Evolutionary conservation across 2,113 vertebrate species (phyloP), one percentile per base, ranked within the genome.

Genomic region (Casuarius casuarius): DNA sequence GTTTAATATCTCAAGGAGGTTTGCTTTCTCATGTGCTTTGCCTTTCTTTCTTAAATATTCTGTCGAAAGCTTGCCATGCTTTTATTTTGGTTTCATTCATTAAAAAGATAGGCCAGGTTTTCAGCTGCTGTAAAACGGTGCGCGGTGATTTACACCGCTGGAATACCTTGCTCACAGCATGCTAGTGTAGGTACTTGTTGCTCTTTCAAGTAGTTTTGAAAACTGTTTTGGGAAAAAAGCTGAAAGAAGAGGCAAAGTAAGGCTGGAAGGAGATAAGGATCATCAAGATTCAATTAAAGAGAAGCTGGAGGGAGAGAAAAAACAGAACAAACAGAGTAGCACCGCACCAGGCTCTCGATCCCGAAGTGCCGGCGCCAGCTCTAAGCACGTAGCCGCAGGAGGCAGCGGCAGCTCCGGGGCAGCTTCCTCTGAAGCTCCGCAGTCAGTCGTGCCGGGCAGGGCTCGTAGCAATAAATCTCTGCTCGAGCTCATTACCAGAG

Each of bases 371-470:
- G 28, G 26, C 15, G 42, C 61, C 22, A 54, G 17, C 21, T 90
- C 42, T n/a, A 59, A 85, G 74, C 12, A 46, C 46, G 31, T 33
- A 19, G 54, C 1, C 4, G 56, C 66, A 86, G 72, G 78, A 73
- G 25, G 17, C 52, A 54, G 49, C n/a, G 40, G 67, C 62, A 44
- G 31, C 66, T 76, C 35, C 48, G n/a, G 28, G 9, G 2, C 7
- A 42, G 49, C 31, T 78, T 51, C 38, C 38, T 38, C 38, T 38
- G 38, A 38, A 38, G 4, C 77, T 31, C 51, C 74, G 35, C 16
- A 56, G 25, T 26, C 19, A 0, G 0, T 23, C 23, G 16, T 62
- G 62, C 78, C 1, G 0, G 22, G 44, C 46, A 81, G 31, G 48
- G 51, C 74, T 79, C 0, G 0, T 51, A 61, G 70, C 59, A 56